These are phyloP conservation scores for Acleris laterana DNA, from an alignment of 2,888 invertebrate species.

Conservation along the genomic window DNA sequence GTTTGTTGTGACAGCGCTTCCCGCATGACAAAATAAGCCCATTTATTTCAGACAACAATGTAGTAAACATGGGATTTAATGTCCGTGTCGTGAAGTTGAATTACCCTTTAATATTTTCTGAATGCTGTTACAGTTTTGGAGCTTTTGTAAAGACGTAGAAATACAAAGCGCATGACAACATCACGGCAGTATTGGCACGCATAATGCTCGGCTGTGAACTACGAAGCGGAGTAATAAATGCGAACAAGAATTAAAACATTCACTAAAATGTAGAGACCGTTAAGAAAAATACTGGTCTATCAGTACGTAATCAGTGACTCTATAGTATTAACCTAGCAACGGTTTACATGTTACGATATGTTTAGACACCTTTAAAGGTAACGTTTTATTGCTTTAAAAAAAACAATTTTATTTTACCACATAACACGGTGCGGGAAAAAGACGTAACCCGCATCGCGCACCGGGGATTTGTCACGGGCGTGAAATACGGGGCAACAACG, in stretches of 20 bases:
- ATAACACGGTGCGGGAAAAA: slow-evolving; percentile 42
- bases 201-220: no score
- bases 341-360: no score
- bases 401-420: slow-evolving; percentile 1
- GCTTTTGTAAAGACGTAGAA: slow-evolving; percentile 14
- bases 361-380: slow-evolving; percentile 10
- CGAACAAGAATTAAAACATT: no score
- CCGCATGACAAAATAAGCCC: slow-evolving; percentile 77
- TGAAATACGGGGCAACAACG: slow-evolving; percentile 67
- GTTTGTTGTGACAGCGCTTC: slow-evolving; percentile 81
- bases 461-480: slow-evolving; percentile 64
- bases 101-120: slow-evolving; percentile 65
- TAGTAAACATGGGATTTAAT: slow-evolving; percentile 75
- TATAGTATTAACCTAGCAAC: no score
- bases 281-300: no score
- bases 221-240: no score
- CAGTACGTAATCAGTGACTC: no score
- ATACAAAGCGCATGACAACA: slow-evolving; percentile 3
- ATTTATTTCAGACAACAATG: slow-evolving; percentile 80
- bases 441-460: slow-evolving; percentile 67
- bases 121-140: slow-evolving; percentile 47
- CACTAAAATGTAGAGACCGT: no score
- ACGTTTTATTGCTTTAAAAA: not conserved
- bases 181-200: not conserved
- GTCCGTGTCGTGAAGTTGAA: slow-evolving; percentile 69